Conservation (phyloP, 2,797 vertebrate species). For the Hydrophis major region DNA sequence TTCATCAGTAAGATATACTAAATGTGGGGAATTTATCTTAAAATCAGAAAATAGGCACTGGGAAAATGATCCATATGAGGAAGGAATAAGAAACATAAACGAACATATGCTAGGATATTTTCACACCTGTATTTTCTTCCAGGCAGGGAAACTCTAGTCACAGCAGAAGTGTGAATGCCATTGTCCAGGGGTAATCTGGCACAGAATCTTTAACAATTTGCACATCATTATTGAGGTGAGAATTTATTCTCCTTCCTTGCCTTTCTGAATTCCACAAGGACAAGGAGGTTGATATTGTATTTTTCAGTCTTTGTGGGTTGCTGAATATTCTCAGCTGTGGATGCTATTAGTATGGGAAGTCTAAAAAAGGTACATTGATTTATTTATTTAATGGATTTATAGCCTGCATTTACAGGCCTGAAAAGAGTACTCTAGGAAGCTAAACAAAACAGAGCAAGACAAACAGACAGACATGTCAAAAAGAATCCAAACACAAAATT, state of each 20-base stretch:
- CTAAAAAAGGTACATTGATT: not conserved
- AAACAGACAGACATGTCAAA: not conserved
- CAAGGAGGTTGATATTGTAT: not conserved
- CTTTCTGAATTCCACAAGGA: not conserved
- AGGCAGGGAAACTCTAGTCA: not conserved
- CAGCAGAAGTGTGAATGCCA: not conserved
- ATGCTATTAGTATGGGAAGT: not conserved
- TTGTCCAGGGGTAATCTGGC: not conserved
- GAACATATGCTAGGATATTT: not conserved
- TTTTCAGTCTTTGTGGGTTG: not conserved
- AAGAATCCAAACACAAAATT: not conserved
- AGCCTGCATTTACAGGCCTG: not conserved
- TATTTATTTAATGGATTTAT: not conserved
- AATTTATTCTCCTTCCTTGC: not conserved
- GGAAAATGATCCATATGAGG: not conserved
- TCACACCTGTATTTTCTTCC: not conserved
- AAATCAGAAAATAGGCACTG: not conserved
- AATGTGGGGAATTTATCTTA: not conserved
- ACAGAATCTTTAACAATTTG: slow-evolving; percentile 2
- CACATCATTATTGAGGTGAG: not conserved
- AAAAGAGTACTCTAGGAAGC: not conserved
- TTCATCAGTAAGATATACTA: not conserved
- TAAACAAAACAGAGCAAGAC: not conserved
- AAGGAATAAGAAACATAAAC: not conserved
- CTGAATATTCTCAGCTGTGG: not conserved